Evolutionary conservation across 2,797 vertebrate species (phyloP).

Genomic region (Takifugu ocellatus): DNA sequence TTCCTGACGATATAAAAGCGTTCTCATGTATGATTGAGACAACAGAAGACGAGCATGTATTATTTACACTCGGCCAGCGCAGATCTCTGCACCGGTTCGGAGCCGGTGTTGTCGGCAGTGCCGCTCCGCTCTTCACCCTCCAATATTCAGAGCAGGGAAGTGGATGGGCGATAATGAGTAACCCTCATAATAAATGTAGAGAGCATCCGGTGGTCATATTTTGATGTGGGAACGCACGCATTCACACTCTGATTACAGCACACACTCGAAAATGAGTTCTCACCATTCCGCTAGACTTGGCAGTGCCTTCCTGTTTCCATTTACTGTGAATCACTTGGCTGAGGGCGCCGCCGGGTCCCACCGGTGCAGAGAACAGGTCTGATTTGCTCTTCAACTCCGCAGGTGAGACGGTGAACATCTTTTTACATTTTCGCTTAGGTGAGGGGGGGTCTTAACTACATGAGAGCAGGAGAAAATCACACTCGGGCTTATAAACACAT

Average conservation of each 20-base stretch:
- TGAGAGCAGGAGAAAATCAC: conserved; percentile 1
- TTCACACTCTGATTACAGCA: conserved; percentile 36
- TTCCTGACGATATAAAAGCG: conserved; percentile 70
- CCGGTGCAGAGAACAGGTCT: conserved; percentile 42
- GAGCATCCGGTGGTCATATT: conserved; percentile 28
- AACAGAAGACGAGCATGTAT: conserved; percentile 58
- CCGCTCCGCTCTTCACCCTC: conserved; percentile 16
- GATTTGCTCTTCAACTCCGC: conserved; percentile 37
- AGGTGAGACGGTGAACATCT: conserved; percentile 22
- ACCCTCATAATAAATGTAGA: conserved; percentile 24
- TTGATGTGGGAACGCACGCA: conserved; percentile 32
- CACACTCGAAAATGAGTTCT: conserved; percentile 36
- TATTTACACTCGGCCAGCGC: conserved; percentile 58
- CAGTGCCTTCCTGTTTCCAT: conserved; percentile 48
- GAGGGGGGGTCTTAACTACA: not conserved
- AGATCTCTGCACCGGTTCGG: conserved; percentile 13
- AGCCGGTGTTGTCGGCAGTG: conserved; percentile 8
- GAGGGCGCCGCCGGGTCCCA: conserved; percentile 43
- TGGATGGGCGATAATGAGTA: conserved; percentile 29
- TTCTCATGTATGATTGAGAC: conserved; percentile 70
- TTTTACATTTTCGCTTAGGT: conserved; percentile 23
- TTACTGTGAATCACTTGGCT: conserved; percentile 53
- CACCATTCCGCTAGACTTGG: conserved; percentile 48
- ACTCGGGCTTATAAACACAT: not conserved
- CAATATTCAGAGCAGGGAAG: conserved; percentile 39